Evolutionary conservation across 2,888 invertebrate species (phyloP), one percentile per base, ranked within the genome.

Genomic region (Cepaea hortensis): DNA sequence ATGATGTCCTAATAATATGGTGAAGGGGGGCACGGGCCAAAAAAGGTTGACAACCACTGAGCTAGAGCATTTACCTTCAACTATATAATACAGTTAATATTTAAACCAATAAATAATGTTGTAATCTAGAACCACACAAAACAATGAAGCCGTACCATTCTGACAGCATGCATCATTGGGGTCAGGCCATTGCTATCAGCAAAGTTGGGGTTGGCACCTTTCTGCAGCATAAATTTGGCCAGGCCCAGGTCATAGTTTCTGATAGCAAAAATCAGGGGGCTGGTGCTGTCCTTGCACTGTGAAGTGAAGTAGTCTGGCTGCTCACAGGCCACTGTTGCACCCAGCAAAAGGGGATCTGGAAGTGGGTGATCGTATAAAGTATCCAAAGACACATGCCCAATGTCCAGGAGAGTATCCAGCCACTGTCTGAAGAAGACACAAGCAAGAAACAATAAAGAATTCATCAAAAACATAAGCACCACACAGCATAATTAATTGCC

Each of bases 111-210:
- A 18, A 68, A n/a, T 20, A 68, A 68, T 15, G 68, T 55, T 55
- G 2, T 3, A 9, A 55, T 55, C 55, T 68, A 68, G 13, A n/a
- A 18, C 13, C 68, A 20, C 18, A 20, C 11, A 23, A 73, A 23
- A 5, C 3, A n/a, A 35, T 13, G 6, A 13, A 18, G 6, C 75
- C 91, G 88, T 90, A 94, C 95, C 92, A 93, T 90, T 90, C 91
- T 91, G 18, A 94, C 94, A 77, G 95, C 95, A 91, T 95, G 93
- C 94, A 95, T 95, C 68, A 95, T 89, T 18, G 95, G 94, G 20
- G 94, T 94, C n/a, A 92, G 88, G 13, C 93, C 93, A 46, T 91
- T 87, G 81, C 91, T 92, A 90, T 95, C 95, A 15, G 93, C 89
- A 88, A 93, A 91, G 89, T 95, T 94, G 4, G 94, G 91, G 50